phyloP scores from a whole-genome alignment of 2,113 vertebrate species.

The Phylloscopus trochiloides region DNA sequence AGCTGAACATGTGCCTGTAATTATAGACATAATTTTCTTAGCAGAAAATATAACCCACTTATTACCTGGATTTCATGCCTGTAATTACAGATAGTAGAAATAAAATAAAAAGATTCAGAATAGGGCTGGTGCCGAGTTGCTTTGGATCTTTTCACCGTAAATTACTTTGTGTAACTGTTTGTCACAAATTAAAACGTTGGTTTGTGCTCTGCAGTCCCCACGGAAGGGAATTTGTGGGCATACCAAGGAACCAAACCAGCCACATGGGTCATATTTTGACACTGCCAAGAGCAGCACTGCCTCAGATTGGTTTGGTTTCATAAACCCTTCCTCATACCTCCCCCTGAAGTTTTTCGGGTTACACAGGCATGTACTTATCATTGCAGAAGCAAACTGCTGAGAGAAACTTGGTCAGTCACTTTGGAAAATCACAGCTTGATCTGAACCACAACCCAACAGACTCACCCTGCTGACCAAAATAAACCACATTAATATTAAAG shows the following conservation, averaged over 20 bases:
- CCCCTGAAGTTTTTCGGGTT: background rate
- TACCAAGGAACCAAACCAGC: background rate
- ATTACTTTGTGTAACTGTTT: background rate
- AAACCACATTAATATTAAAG: background rate
- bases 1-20: conserved; percentile 70
- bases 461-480: background rate
- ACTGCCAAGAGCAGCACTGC: background rate
- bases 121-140: background rate
- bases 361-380: background rate
- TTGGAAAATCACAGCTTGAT: background rate
- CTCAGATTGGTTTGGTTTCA: background rate
- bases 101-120: background rate
- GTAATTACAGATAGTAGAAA: conserved; percentile 71
- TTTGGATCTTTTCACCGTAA: background rate
- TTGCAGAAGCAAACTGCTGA: background rate
- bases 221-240: background rate
- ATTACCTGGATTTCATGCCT: conserved; percentile 71
- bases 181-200: background rate
- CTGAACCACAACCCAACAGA: background rate
- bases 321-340: background rate
- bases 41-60: conserved; percentile 66
- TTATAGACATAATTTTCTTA: conserved; percentile 74
- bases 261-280: background rate
- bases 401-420: background rate
- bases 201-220: background rate